Evolutionary conservation across 2,113 vertebrate genomes (phyloP).

Genomic region (Rousettus leschenaultii): DNA sequence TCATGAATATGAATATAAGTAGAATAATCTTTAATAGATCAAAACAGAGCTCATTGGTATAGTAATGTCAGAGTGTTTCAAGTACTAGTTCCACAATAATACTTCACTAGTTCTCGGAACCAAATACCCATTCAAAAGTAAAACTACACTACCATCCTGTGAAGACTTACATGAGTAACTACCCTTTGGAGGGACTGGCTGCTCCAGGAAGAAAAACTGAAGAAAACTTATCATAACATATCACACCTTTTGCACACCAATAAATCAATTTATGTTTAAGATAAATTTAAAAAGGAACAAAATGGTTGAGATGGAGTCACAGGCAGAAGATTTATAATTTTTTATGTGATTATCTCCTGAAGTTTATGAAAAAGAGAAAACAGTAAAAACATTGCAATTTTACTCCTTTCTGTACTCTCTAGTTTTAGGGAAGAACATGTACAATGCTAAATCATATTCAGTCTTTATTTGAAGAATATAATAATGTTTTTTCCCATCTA

Average conservation of each 20-base stretch:
- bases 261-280: neutral
- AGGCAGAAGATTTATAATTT: neutral
- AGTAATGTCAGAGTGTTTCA: neutral
- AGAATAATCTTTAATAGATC: neutral
- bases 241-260: neutral
- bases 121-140: neutral
- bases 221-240: neutral
- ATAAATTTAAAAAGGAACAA: neutral
- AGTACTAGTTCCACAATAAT: neutral
- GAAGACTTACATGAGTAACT: neutral
- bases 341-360: neutral
- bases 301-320: neutral
- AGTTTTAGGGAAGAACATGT: neutral
- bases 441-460: neutral
- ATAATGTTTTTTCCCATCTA: neutral
- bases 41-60: neutral
- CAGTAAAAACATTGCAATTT: rapidly evolving
- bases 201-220: neutral
- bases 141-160: neutral
- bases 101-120: neutral
- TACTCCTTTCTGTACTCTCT: neutral
- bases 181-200: neutral
- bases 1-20: neutral
- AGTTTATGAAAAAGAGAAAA: neutral
- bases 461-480: neutral